Evolutionary conservation across 2,113 vertebrate species (phyloP), one percentile per base, ranked within the genome.

Genomic region (Paramisgurnus dabryanus): DNA sequence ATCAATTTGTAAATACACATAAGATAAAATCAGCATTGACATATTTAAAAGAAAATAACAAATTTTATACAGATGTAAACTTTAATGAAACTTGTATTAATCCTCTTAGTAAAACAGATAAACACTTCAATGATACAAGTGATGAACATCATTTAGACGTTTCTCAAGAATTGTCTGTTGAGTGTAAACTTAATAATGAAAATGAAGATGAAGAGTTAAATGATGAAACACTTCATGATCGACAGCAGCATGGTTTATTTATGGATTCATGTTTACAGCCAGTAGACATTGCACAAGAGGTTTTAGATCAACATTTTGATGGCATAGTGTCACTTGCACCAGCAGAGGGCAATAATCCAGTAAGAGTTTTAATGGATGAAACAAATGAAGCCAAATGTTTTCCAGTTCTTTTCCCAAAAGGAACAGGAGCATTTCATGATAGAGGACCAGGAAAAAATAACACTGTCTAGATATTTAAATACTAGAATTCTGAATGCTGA

Each of bases 371-470:
- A 27, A 27, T 27, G 27, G 82, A 84, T 63, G 45, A 77, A 53
- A 63, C 74, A 0, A 84, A 81, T 65, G 68, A 81, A 7, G 79
- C 68, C 2, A 81, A 84, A 68, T 76, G 80, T 72, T 85, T 82
- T 53, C 83, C 80, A 9, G 83, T 80, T 10, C 10, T 85, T 0
- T 82, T 64, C 50, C 83, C 80, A 1, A 22, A 5, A 5, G 83
- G 76, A 2, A 4, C 22, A 2, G 6, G 4, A 5, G 69, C 69
- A 3, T 84, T 57, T 57, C 45, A 66, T 68, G 64, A 75, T 12
- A 4, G 2, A 17, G 17, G 67, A 39, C 2, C 47, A 18, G n/a
- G 3, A 71, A 11, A 74, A 40, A 69, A 11, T 82, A 5, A 81
- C 67, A 12, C 17, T 80, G 22, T 58, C 60, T 18, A 2, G 50